phyloP scores from a whole-genome alignment of 1,140 invertebrate species.

The Pachypeltis micranthus region DNA sequence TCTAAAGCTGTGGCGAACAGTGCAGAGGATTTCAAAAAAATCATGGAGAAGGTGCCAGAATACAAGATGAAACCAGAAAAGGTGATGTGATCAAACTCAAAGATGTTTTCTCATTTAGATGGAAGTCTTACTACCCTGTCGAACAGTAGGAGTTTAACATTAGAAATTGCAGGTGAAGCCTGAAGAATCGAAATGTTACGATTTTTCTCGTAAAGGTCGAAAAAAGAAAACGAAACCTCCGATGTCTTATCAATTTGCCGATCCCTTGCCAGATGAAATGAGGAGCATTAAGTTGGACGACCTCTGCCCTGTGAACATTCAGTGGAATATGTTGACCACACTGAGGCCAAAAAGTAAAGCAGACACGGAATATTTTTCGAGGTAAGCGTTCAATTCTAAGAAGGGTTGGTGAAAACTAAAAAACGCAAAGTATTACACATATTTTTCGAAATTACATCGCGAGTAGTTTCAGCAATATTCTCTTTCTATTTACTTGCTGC shows the following conservation, averaged over 20 bases:
- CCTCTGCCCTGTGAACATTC: constrained; percentile 71
- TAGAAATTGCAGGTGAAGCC: constrained; percentile 35
- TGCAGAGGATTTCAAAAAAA: constrained; percentile 66
- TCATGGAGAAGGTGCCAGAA: constrained; percentile 75
- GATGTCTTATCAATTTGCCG: constrained; percentile 54
- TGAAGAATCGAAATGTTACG: constrained; percentile 54
- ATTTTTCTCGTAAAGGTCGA: constrained; percentile 53
- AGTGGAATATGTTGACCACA: constrained; percentile 85
- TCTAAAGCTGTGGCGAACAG: constrained; percentile 62
- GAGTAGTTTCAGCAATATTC: too few species aligned
- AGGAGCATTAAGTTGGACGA: constrained; percentile 60
- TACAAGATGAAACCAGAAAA: constrained; percentile 81
- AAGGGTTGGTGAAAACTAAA: too few species aligned
- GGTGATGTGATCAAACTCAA: too few species aligned
- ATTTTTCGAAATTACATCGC: too few species aligned
- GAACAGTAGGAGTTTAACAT: neutral
- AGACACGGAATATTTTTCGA: constrained; percentile 80
- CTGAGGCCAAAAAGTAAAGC: constrained; percentile 63
- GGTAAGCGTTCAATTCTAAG: too few species aligned
- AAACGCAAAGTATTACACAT: too few species aligned
- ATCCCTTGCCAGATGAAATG: constrained; percentile 76
- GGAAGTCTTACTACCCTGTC: neutral
- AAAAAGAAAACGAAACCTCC: constrained; percentile 44
- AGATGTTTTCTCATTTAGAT: too few species aligned
- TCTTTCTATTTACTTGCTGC: too few species aligned